Conservation (phyloP, 2,113 vertebrate species). For the Phainopepla nitens region DNA sequence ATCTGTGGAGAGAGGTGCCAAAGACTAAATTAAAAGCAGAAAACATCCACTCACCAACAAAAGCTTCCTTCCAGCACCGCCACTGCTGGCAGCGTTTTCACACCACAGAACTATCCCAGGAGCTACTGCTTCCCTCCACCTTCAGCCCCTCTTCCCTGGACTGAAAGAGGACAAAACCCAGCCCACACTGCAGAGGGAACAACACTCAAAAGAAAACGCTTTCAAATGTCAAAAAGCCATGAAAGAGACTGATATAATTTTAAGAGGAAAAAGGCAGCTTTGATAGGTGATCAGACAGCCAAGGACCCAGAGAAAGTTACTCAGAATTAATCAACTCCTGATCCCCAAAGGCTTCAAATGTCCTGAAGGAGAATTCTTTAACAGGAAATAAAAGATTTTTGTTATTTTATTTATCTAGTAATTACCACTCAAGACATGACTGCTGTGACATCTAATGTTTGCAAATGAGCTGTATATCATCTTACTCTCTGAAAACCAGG, state of each 20-base stretch:
- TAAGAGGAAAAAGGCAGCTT: conserved; percentile 58
- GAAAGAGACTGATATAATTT: conserved; percentile 10
- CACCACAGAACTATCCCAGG: background rate
- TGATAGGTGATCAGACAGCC: conserved; percentile 65
- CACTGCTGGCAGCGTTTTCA: background rate
- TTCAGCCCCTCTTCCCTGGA: conserved; percentile 2
- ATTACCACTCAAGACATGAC: background rate
- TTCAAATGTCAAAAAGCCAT: conserved; percentile 4
- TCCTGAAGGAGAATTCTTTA: conserved; percentile 21
- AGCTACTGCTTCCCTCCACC: conserved; percentile 31
- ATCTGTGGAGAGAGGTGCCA: conserved; percentile 75
- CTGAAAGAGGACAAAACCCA: background rate
- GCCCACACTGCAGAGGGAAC: background rate
- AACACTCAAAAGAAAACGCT: background rate
- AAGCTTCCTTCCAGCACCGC: background rate
- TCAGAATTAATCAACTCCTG: conserved; percentile 63
- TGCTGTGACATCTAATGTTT: background rate
- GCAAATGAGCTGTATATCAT: background rate
- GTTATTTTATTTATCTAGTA: background rate
- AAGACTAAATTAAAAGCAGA: background rate
- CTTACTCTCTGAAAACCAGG: conserved; percentile 22
- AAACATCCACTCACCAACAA: background rate
- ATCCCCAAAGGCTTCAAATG: conserved; percentile 63
- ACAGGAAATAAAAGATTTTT: background rate
- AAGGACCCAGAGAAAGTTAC: conserved; percentile 64